Evolutionary conservation across 2,888 invertebrate species (phyloP).

Genomic region (Coelopa pilipes): DNA sequence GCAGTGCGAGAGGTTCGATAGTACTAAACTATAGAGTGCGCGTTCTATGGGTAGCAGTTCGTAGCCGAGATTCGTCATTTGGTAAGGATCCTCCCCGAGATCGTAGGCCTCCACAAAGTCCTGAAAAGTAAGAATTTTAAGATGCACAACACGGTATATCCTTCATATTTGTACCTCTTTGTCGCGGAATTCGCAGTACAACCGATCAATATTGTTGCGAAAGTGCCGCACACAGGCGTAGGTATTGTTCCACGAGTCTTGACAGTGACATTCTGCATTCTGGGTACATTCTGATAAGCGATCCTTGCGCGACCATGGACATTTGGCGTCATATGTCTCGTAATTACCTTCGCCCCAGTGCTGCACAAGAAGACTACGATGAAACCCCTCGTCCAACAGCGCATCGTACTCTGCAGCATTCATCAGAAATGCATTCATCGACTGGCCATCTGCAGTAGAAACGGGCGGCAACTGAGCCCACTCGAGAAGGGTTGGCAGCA

Average conservation of each 20-base stretch:
- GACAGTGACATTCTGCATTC: slow-evolving; percentile 82
- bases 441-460: slow-evolving; percentile 73
- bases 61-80: slow-evolving; percentile 74
- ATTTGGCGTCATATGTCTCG: slow-evolving; percentile 70
- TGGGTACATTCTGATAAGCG: slow-evolving; percentile 73
- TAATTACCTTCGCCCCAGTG: slow-evolving; percentile 81
- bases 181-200: slow-evolving; percentile 68
- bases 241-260: slow-evolving; percentile 86
- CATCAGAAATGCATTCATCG: slow-evolving; percentile 65
- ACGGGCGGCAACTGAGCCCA: slow-evolving; percentile 72
- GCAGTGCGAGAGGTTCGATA: slow-evolving; percentile 61
- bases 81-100: slow-evolving; percentile 75
- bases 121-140: slow-evolving; percentile 64
- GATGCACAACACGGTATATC: not conserved
- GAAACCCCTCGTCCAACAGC: slow-evolving; percentile 48
- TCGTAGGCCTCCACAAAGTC: slow-evolving; percentile 83
- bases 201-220: slow-evolving; percentile 62
- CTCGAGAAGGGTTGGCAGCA: slow-evolving; percentile 84
- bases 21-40: slow-evolving; percentile 68
- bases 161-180: slow-evolving; percentile 60
- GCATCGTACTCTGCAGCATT: slow-evolving; percentile 43
- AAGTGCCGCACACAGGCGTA: slow-evolving; percentile 81
- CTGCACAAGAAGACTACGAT: slow-evolving; percentile 78
- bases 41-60: slow-evolving; percentile 69
- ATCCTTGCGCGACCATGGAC: slow-evolving; percentile 71